phyloP scores from a whole-genome alignment of 2,888 invertebrate species.

The Gymnoscelis rufifasciata region DNA sequence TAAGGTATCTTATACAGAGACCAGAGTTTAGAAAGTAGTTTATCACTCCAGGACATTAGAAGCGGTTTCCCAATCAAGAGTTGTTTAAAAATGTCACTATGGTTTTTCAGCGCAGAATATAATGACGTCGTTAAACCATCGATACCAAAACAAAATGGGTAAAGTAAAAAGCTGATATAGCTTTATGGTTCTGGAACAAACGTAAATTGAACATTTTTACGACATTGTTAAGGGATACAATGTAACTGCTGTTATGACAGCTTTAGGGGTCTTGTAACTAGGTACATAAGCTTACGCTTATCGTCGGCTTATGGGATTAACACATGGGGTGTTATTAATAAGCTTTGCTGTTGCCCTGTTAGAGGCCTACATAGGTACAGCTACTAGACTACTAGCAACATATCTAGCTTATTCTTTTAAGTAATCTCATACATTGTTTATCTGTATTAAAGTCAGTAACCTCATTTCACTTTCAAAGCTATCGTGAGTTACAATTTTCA shows the following conservation, averaged over 20 bases:
- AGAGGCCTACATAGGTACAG: too few species aligned
- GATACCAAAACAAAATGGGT: conserved; percentile 2
- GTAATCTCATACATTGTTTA: too few species aligned
- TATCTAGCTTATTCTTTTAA: too few species aligned
- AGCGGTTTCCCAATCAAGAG: background rate
- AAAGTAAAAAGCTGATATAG: conserved; percentile 4
- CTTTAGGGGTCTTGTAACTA: conserved; percentile 8
- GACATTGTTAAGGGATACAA: conserved; percentile 24
- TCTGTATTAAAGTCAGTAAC: too few species aligned
- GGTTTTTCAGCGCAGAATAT: background rate
- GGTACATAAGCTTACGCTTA: conserved; percentile 6
- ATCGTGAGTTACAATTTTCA: too few species aligned
- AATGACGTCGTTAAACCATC: conserved; percentile 3
- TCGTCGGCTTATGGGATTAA: conserved; percentile 7
- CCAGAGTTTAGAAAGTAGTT: conserved; percentile 5
- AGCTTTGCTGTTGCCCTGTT: background rate
- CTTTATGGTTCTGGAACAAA: conserved; percentile 26
- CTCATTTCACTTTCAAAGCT: too few species aligned
- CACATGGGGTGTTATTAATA: conserved; percentile 2
- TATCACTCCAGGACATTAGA: conserved; percentile 2
- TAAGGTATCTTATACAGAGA: conserved; percentile 5
- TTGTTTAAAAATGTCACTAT: background rate
- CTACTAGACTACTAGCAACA: too few species aligned
- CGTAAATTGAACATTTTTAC: conserved; percentile 37
- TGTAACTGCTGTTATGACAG: conserved; percentile 26